phyloP scores from a whole-genome alignment of 2,113 vertebrate genomes.

The Chinchilla lanigera region DNA sequence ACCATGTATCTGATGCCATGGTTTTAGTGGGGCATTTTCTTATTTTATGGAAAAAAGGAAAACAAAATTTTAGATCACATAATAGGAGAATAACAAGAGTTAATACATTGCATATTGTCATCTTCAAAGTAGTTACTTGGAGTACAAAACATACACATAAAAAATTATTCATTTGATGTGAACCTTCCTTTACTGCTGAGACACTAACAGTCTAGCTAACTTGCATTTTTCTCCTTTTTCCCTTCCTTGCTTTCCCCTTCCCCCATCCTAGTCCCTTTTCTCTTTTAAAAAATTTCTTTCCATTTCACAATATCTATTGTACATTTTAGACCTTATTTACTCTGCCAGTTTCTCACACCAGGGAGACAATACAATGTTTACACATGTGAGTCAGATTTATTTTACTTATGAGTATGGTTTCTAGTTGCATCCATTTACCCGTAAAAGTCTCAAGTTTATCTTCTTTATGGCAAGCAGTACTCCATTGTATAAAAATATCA shows the following conservation, averaged over 20 bases:
- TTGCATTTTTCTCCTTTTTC: background rate
- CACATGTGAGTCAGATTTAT: background rate
- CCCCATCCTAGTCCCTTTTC: background rate
- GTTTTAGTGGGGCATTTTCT: background rate
- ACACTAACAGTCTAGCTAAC: background rate
- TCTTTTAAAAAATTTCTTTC: background rate
- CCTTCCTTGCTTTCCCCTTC: background rate
- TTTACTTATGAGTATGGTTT: background rate
- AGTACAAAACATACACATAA: background rate
- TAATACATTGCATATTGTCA: background rate
- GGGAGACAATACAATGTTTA: background rate
- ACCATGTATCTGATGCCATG: background rate
- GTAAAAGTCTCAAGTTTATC: background rate
- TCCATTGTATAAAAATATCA: background rate
- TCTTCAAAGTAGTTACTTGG: background rate
- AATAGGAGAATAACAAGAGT: background rate
- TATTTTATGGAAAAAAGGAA: background rate
- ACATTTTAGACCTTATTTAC: background rate
- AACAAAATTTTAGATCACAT: background rate
- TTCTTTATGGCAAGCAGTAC: background rate
- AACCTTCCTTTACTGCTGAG: background rate
- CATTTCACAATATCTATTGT: background rate
- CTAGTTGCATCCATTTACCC: background rate
- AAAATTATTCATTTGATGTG: background rate
- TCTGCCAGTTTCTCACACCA: background rate